Base-by-base conservation (phyloP, 2,797 vertebrate species). In the Gobionotothen gibberifrons region DNA sequence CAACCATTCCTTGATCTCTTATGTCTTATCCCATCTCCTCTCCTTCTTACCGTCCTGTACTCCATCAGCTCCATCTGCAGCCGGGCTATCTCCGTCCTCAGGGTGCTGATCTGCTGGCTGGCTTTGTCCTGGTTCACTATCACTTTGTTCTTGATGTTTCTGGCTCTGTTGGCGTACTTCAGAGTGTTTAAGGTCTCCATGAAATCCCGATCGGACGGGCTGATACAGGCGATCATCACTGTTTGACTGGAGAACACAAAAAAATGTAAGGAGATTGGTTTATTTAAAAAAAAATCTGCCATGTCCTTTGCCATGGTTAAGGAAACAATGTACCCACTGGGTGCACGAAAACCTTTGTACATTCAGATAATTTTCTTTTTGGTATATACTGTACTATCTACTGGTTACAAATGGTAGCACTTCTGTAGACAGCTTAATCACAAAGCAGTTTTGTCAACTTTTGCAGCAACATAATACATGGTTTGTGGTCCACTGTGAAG, bases 111-210 rank as follows among this genome's bases (percentile, higher is more conserved):
- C 90, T 99, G 98, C 57, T 99, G 98, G 75, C 97, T 99, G 69
- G 98, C 97, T 77, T 93, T 93, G 74, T 99, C 98, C 87, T 99
- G 98, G 93, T 99, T 99, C 83, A 98, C 95, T 95, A 97, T 81
- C 85, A 99, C 97, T 79, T 97, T 98, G 93, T 99, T 99, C 93
- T 99, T 99, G 84, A 99, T 99, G 94, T 99, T 99, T 9, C 98
- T 94, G 0, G 98, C 98, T 15, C 98, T 93, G 89, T 99, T 99
- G 48, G 98, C 98, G 0, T 99, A 99, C 81, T 99, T 99, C 0
- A 99, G 67, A 0, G 97, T 96, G 94, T 98, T 99, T 83, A 99
- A 71, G 0, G 98, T 99, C 92, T 99, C 98, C 98, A 99, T 99
- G 89, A 99, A 99, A 92, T 99, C 98, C 73, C 97, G 92, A 83